Percentiles rank a stretch among this genome's conserved stretches.
phyloP scores from a whole-genome alignment of 2,113 vertebrate species.

The Peromyscus polionotus region DNA sequence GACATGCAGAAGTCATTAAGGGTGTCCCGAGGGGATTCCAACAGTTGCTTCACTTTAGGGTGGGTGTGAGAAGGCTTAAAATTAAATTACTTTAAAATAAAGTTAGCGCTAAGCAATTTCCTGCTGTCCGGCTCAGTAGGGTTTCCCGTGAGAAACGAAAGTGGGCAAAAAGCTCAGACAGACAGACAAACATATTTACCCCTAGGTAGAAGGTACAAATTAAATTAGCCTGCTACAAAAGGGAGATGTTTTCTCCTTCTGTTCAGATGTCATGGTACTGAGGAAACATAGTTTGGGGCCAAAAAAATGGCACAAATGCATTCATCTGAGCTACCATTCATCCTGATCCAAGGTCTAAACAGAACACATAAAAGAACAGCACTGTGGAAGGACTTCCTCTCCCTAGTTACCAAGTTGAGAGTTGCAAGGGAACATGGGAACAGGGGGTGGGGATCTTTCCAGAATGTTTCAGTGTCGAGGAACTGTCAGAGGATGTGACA shows the following conservation, averaged over 20 bases:
- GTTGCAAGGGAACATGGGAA: constrained; percentile 88
- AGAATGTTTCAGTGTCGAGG: constrained; percentile 80
- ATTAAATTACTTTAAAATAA: constrained; percentile 98
- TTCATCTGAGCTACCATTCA: constrained; percentile 97
- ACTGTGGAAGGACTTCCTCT: constrained; percentile 90
- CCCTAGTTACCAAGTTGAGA: constrained; percentile 90
- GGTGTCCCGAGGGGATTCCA: constrained; percentile 89
- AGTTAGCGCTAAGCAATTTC: constrained; percentile 93
- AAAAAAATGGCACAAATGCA: constrained; percentile 94
- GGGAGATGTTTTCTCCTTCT: constrained; percentile 99
- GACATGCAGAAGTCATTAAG: constrained; percentile 94
- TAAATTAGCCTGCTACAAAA: constrained; percentile 99
- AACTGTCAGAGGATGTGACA: constrained; percentile 78
- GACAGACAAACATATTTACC: constrained; percentile 99
- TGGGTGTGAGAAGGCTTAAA: constrained; percentile 93
- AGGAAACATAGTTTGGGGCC: constrained; percentile 94
- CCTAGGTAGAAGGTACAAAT: constrained; percentile 99
- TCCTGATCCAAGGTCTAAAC: constrained; percentile 91
- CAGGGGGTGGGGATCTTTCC: constrained; percentile 83
- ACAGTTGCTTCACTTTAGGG: constrained; percentile 90
- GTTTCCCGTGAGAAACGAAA: constrained; percentile 99
- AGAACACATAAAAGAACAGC: constrained; percentile 92
- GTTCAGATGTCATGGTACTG: constrained; percentile 99
- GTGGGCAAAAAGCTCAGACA: constrained; percentile 92
- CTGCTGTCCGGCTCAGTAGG: constrained; percentile 91